phyloP scores from a whole-genome alignment of 2,797 vertebrate genomes.

The Myiothlypis chrysogaster region DNA sequence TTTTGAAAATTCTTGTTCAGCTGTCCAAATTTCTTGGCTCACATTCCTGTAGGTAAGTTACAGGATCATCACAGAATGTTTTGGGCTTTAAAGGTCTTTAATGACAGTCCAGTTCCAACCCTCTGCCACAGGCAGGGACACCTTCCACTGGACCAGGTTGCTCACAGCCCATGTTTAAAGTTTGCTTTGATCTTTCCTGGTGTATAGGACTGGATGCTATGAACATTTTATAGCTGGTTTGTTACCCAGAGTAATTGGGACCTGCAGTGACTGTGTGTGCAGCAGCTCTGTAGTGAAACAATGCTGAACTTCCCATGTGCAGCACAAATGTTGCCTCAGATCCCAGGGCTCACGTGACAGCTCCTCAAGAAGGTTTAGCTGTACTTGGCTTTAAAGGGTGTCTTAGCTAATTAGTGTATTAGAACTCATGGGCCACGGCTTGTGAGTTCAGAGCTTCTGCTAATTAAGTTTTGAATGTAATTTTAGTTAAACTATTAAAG shows the following conservation, averaged over 20 bases:
- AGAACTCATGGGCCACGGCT: conserved; percentile 61
- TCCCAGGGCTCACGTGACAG: conserved; percentile 6
- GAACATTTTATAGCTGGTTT: background rate
- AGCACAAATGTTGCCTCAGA: conserved; percentile 41
- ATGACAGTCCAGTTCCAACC: background rate
- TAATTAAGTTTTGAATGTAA: conserved; percentile 75
- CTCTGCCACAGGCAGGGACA: background rate
- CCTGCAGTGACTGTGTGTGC: background rate
- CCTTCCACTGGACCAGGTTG: background rate
- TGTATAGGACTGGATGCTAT: background rate
- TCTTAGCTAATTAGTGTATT: conserved; percentile 73
- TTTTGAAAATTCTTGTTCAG: background rate
- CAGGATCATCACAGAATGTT: background rate
- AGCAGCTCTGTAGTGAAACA: background rate
- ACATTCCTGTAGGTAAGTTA: background rate
- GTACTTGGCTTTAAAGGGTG: conserved; percentile 56
- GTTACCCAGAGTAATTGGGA: background rate
- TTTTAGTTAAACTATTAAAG: conserved; percentile 75
- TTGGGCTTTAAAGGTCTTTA: background rate
- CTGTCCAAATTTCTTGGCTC: background rate
- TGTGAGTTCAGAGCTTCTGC: conserved; percentile 68
- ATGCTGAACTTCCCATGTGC: conserved; percentile 1
- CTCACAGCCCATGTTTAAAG: background rate
- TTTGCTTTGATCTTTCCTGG: background rate
- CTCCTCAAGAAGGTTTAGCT: conserved; percentile 52